Base-by-base conservation (phyloP, 2,797 vertebrate genomes). In the Sebastes alutus region DNA sequence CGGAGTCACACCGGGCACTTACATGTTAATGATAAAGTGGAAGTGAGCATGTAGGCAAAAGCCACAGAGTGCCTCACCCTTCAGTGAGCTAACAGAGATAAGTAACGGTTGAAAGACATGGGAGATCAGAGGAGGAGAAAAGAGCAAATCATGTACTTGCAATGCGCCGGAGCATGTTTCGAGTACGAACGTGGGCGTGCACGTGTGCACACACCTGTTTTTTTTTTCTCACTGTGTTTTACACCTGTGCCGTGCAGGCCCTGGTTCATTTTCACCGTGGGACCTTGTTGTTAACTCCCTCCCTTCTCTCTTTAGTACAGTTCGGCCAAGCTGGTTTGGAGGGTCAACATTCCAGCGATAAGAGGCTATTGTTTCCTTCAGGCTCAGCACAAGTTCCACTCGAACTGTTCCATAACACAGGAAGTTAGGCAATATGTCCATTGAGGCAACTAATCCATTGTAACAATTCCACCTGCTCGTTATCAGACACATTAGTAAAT, bases 281-380 rank as follows among this genome's bases (percentile, higher is more conserved):
- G 71, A 80, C 68, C 54, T 54, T 22, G 56, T 56, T 42, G 70
- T 67, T 42, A 65, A 71, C 73, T 65, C 76, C 56, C 71, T 79
- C 73, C 32, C 29, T 42, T 25, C 54, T 76, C 72, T 54, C 32
- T 71, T 52, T 2, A 56, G 75, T 70, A 49, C n/a, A 63, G 72
- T 35, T 77, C 20, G 61, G 74, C 29, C 35, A 23, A 73, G 82
- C 75, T 60, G 77, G 80, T 86, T 32, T 78, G 70, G 59, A 87
- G 87, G 89, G 82, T 82, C 89, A 67, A 75, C 92, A 93, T 93
- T 94, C 91, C 90, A 83, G 70, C 23, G 52, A 84, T 93, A 89
- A 90, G 82, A 84, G 73, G 69, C 86, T 80, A 85, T 92, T 93
- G 90, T 93, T 92, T 87, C 77, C 71, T 88, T 73, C 76, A 60